phyloP scores from a whole-genome alignment of 2,113 vertebrate species.

The mouse (Mus musculus) region DNA sequence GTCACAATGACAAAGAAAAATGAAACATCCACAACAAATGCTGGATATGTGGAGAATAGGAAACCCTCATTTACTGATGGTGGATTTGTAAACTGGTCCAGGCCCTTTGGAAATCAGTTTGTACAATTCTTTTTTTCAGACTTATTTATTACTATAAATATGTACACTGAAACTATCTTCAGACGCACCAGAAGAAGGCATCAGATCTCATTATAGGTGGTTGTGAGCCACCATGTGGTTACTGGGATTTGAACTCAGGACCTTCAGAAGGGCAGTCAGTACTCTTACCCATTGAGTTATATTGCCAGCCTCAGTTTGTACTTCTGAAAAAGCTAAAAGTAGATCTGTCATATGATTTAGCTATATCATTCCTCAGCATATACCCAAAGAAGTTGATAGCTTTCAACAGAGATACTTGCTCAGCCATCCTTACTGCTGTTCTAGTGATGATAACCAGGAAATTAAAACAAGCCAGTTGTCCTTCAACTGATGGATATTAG shows the following conservation, averaged over 20 bases:
- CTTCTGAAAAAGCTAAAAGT: neutral
- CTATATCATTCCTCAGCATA: neutral
- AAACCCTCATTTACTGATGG: neutral
- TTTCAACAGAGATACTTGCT: neutral
- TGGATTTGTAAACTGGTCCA: neutral
- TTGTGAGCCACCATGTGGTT: too few species aligned
- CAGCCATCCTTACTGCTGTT: neutral
- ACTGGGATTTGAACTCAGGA: too few species aligned
- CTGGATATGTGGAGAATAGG: neutral
- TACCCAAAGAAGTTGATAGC: neutral
- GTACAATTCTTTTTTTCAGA: neutral
- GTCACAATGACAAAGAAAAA: neutral
- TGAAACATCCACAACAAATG: neutral
- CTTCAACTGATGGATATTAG: neutral
- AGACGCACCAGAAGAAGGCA: too few species aligned
- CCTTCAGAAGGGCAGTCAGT: too few species aligned
- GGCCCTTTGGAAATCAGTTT: neutral
- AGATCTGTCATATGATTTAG: neutral
- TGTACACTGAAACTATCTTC: too few species aligned
- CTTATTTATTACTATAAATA: too few species aligned
- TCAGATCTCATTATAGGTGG: too few species aligned
- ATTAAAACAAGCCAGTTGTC: neutral
- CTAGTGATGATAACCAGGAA: neutral
- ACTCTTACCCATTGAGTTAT: too few species aligned
- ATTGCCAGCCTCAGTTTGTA: too few species aligned